These are phyloP conservation scores for Oophaga pumilio DNA, from an alignment of 2,113 vertebrate genomes.

Conservation along the genomic window DNA sequence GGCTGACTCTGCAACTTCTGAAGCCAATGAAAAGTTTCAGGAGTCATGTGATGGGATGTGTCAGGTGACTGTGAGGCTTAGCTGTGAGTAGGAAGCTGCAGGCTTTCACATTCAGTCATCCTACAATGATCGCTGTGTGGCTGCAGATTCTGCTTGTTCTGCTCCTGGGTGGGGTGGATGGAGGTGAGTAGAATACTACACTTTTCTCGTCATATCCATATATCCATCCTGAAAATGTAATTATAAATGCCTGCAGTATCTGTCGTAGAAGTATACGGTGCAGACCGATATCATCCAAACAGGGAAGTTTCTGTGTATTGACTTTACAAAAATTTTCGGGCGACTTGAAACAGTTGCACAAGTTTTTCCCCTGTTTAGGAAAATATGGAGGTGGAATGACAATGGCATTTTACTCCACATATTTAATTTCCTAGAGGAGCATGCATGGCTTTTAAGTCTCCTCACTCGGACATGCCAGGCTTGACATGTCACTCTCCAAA, in stretches of 20 bases:
- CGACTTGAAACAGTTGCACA: not conserved
- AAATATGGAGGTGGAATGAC: not conserved
- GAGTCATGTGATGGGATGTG: conserved; percentile 12
- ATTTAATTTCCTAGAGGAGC: too few species aligned
- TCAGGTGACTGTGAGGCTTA: conserved; percentile 28
- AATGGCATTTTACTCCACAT: not conserved
- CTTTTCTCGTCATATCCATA: not conserved
- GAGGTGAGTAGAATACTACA: conserved; percentile 17
- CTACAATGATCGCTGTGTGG: not conserved
- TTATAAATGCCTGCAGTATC: too few species aligned
- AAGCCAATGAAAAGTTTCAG: not conserved
- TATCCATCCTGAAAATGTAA: too few species aligned
- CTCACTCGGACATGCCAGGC: too few species aligned
- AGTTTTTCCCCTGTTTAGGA: not conserved
- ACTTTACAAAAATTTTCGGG: not conserved
- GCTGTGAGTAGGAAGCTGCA: not conserved
- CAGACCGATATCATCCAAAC: not conserved
- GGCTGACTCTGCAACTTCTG: not conserved
- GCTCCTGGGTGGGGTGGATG: conserved; percentile 25
- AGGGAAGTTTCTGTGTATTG: not conserved
- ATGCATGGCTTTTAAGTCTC: too few species aligned
- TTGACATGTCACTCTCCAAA: too few species aligned
- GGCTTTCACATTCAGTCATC: not conserved
- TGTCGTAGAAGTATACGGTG: not conserved
- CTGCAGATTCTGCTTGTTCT: not conserved